Base-by-base conservation (phyloP, 2,888 invertebrate genomes). In the Cartodere bifasciata region DNA sequence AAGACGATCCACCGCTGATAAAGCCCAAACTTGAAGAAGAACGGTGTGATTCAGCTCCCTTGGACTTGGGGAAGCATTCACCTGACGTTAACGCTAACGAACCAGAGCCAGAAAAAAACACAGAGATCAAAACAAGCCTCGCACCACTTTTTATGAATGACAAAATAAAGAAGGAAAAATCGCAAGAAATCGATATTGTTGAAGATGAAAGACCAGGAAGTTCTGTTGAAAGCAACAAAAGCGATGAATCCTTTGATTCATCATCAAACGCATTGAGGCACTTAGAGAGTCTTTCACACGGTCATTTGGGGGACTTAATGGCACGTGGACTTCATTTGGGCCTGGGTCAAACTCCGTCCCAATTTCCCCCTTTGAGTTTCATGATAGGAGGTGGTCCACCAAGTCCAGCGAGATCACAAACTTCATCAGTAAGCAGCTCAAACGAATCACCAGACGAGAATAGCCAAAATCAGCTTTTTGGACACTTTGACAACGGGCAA, bases 271-370 rank as follows among this genome's bases (percentile, higher is more conserved):
- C 83, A 29, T 63, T 85, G 41, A 70, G 81, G 48, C 75, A 80
- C 51, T 64, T 85, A 47, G 84, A 85, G 64, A 79, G 75, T 56
- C 65, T 85, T 48, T 83, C 84, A 26, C 78, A 80, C 56, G 82
- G 81, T 31, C 75, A 77, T 53, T 79, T 81, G 49, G 75, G 74
- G 31, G 72, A 63, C 36, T 45, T 62, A 29, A 60, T 61, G 58
- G 51, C 58, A 4, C 48, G 58, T 37, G 56, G 61, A 5, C 39
- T 62, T 30, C 58, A 59, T 42, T 39, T 60, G 34, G 58, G 59
- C 23, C 47, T 62, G 35, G 50, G 52, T n/a, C 46, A 49, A 13
- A 56, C 57, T 35, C 50, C 50, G 16, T 49, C 58, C 10, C 60
- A 60, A 40, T 62, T 61, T 47, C 61, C 60, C 17, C 55, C 60